Percentiles rank a stretch among this genome's conserved stretches.
phyloP scores from a whole-genome alignment of 2,797 vertebrate species.

The Halcyon leucocephala region DNA sequence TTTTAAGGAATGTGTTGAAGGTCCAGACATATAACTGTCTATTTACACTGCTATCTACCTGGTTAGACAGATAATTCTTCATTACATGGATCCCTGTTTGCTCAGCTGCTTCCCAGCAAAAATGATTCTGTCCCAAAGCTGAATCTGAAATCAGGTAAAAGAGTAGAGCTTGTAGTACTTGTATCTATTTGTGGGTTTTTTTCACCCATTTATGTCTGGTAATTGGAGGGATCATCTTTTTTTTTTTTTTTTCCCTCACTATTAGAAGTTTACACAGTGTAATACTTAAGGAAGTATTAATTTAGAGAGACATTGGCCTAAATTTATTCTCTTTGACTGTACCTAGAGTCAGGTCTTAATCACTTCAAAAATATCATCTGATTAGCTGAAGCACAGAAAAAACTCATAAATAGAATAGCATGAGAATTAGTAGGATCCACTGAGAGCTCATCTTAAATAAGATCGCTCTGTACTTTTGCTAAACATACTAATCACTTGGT shows the following conservation, averaged over 20 bases:
- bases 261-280: neutral
- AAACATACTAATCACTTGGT: neutral
- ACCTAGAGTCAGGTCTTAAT: neutral
- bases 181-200: neutral
- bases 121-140: neutral
- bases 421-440: neutral
- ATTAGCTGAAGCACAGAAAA: neutral
- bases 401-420: neutral
- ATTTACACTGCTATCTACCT: neutral
- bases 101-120: conserved; percentile 42
- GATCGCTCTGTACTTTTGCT: neutral
- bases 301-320: neutral
- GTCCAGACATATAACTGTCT: neutral
- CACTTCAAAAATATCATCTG: neutral
- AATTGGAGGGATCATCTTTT: neutral
- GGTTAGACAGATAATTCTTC: neutral
- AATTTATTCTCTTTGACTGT: neutral
- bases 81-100: neutral
- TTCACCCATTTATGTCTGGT: neutral
- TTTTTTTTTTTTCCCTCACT: neutral
- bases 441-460: neutral
- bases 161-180: neutral
- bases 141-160: neutral
- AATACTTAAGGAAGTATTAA: neutral
- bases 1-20: neutral